These are phyloP conservation scores for Sinosuthora webbiana DNA, from an alignment of 2,113 vertebrate genomes.

Conservation along the genomic window DNA sequence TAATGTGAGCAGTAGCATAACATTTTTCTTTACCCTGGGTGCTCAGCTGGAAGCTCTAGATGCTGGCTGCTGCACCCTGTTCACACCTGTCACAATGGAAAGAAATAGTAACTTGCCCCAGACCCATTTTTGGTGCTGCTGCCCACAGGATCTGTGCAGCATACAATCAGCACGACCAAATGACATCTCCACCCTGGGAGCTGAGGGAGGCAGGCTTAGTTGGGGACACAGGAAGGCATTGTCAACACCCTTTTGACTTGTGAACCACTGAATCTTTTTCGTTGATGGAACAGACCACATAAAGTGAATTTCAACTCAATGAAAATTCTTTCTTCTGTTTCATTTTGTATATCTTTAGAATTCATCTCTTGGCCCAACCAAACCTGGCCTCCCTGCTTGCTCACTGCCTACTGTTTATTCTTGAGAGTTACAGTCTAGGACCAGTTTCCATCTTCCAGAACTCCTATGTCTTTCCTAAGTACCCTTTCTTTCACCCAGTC, in stretches of 20 bases:
- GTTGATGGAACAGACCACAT: background rate
- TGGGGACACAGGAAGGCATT: background rate
- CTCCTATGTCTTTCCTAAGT: background rate
- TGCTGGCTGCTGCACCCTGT: background rate
- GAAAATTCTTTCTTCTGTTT: background rate
- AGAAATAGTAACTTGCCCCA: background rate
- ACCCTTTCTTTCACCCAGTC: background rate
- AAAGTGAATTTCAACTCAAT: background rate
- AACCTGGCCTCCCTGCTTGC: background rate
- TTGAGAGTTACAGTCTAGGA: background rate
- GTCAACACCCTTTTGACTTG: background rate
- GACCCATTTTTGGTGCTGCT: background rate
- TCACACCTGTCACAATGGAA: background rate
- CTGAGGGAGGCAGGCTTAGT: background rate
- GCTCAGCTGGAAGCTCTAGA: background rate
- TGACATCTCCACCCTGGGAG: fast-evolving
- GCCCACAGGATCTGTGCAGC: fast-evolving
- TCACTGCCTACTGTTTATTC: background rate
- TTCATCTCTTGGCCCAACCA: background rate
- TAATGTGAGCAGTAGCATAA: background rate
- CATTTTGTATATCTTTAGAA: background rate
- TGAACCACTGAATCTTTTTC: background rate
- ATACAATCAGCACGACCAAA: fast-evolving
- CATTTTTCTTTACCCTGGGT: background rate
- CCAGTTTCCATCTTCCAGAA: background rate